These are phyloP conservation scores for Chaunax sp. DNA, from an alignment of 2,797 vertebrate species.

Conservation along the genomic window DNA sequence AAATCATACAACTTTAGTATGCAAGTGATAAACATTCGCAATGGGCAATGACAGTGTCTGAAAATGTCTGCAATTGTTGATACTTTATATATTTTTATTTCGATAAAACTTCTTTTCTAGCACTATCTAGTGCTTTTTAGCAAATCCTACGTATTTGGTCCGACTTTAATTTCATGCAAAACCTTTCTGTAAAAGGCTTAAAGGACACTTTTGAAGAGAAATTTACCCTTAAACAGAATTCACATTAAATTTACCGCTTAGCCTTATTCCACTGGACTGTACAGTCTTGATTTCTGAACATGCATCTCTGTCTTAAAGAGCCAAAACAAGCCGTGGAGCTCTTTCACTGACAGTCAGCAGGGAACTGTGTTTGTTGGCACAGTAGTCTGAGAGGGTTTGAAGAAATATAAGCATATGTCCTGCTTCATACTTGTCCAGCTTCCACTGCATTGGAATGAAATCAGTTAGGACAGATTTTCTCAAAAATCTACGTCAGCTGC, in stretches of 20 bases:
- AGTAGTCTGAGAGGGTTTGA: conserved; percentile 61
- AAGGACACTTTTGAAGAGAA: conserved; percentile 23
- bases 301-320: conserved; percentile 57
- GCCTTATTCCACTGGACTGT: conserved; percentile 26
- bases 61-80: too few species aligned
- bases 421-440: conserved; percentile 64
- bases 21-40: not conserved
- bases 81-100: too few species aligned
- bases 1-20: not conserved
- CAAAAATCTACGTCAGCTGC: conserved; percentile 53
- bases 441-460: conserved; percentile 60
- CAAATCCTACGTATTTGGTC: too few species aligned
- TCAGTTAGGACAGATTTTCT: conserved; percentile 59
- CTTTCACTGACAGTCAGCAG: conserved; percentile 59
- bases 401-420: conserved; percentile 74
- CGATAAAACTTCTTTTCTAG: too few species aligned
- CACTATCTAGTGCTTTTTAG: too few species aligned
- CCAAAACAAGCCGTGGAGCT: conserved; percentile 71
- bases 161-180: conserved; percentile 26
- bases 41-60: too few species aligned
- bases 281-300: conserved; percentile 48
- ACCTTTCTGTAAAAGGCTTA: not conserved
- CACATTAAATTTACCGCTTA: conserved; percentile 44
- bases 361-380: conserved; percentile 71
- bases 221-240: conserved; percentile 63